Evolutionary conservation across 2,797 vertebrate genomes (phyloP).

Genomic region (Coccyzus lansbergi): DNA sequence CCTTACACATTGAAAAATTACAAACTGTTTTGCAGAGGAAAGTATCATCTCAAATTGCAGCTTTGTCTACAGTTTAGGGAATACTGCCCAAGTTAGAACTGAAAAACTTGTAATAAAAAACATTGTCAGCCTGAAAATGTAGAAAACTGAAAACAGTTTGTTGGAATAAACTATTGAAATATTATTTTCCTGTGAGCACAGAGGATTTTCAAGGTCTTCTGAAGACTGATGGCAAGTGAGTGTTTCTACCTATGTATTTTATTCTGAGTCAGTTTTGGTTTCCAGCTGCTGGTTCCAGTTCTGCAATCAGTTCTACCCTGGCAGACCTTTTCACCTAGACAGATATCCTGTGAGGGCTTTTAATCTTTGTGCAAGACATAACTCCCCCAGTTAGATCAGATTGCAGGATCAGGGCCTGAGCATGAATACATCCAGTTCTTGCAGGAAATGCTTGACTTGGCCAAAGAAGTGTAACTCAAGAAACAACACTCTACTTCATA

Average conservation of each 20-base stretch:
- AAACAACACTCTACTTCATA: not conserved
- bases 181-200: not conserved
- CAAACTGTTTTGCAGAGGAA: constrained; percentile 52
- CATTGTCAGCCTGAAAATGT: constrained; percentile 17
- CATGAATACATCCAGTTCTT: constrained; percentile 14
- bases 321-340: constrained; percentile 36
- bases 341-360: constrained; percentile 47
- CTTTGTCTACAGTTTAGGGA: constrained; percentile 42
- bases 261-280: not conserved
- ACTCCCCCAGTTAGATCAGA: constrained; percentile 9
- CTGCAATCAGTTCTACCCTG: constrained; percentile 17
- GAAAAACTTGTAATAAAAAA: not conserved
- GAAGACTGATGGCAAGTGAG: not conserved
- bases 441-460: constrained; percentile 24
- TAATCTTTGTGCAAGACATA: constrained; percentile 1
- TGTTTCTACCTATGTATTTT: not conserved
- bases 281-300: constrained; percentile 8
- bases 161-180: constrained; percentile 60
- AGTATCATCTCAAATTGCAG: constrained; percentile 60
- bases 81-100: constrained; percentile 48
- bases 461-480: constrained; percentile 41
- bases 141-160: constrained; percentile 1
- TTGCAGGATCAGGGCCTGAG: constrained; percentile 45
- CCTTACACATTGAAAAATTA: constrained; percentile 39
- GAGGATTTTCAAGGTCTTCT: not conserved